phyloP scores from a whole-genome alignment of 2,888 invertebrate species.

The Acronicta alni region DNA sequence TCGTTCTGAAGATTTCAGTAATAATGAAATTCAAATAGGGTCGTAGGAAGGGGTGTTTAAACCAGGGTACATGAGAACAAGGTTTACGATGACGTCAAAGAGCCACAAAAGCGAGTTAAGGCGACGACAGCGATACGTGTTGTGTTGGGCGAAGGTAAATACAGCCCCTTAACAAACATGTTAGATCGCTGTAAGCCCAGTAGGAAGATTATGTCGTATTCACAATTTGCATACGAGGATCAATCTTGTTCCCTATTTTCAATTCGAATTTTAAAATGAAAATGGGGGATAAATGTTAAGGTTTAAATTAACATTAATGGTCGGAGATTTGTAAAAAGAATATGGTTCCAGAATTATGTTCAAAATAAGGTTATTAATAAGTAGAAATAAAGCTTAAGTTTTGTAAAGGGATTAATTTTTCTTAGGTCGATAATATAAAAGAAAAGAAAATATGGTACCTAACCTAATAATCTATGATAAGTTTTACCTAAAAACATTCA shows the following conservation, averaged over 20 bases:
- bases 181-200: not conserved
- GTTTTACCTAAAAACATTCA: no score
- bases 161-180: slow-evolving; percentile 7
- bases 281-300: no score
- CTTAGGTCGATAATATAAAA: no score
- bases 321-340: no score
- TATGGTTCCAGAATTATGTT: no score
- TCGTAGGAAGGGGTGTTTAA: slow-evolving; percentile 13
- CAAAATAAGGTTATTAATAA: no score
- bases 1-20: slow-evolving; percentile 37
- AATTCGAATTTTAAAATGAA: not conserved
- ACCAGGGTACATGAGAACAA: not conserved
- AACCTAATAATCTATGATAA: no score
- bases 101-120: slow-evolving; percentile 10
- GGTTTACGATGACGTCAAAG: slow-evolving; percentile 16
- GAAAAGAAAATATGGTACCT: no score
- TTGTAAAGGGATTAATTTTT: no score
- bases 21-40: slow-evolving; percentile 42
- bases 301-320: no score
- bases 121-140: slow-evolving; percentile 2
- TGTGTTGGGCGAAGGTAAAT: slow-evolving; percentile 5
- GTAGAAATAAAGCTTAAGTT: no score
- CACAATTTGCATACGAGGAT: not conserved
- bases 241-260: not conserved
- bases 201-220: slow-evolving; percentile 1